These are phyloP conservation scores for Panthera leo DNA, from an alignment of 2,113 vertebrate species.

Conservation along the genomic window DNA sequence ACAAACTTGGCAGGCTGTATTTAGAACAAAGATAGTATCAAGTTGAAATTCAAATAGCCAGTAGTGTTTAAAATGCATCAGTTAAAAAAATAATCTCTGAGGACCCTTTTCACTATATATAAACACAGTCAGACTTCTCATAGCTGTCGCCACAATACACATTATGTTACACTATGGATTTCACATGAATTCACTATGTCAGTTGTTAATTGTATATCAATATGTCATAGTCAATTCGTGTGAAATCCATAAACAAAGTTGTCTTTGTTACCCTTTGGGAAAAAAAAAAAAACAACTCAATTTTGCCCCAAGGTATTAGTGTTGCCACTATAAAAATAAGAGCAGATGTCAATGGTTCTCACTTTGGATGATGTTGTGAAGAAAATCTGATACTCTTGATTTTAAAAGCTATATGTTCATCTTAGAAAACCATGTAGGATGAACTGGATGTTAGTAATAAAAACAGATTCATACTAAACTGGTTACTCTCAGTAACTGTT, in stretches of 20 bases:
- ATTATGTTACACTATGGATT: neutral
- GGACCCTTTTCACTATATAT: neutral
- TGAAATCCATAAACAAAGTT: neutral
- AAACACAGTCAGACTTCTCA: neutral
- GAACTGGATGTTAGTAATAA: constrained; percentile 37
- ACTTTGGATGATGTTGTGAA: neutral
- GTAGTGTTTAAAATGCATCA: neutral
- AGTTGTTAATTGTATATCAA: neutral
- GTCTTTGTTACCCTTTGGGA: neutral
- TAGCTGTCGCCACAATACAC: neutral
- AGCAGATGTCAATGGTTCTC: neutral
- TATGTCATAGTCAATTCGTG: neutral
- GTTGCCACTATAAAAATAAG: neutral
- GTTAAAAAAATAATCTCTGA: neutral
- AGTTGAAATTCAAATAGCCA: constrained; percentile 23
- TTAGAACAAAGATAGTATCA: constrained; percentile 26
- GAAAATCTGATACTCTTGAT: constrained; percentile 25
- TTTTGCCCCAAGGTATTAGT: neutral
- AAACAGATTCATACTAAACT: constrained; percentile 46
- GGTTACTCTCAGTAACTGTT: neutral
- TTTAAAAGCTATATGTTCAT: constrained; percentile 46
- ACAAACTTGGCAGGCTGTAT: neutral
- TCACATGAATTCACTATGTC: neutral
- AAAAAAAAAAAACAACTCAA: neutral
- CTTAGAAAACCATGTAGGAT: constrained; percentile 35